Conservation (phyloP, 2,888 invertebrate species). For the Caenorhabditis sp. region DNA sequence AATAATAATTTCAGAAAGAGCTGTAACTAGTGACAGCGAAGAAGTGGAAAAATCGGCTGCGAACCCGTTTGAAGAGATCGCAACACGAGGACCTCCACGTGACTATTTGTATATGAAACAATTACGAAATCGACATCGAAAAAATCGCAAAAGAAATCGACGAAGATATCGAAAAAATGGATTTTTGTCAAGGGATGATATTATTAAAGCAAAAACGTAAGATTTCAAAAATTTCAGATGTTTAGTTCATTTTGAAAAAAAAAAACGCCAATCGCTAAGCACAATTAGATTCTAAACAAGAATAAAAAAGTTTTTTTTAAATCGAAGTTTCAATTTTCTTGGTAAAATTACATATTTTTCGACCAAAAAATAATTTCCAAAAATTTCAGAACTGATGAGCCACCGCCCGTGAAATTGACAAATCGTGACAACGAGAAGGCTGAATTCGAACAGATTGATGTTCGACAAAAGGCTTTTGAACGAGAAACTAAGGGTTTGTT, state of each 20-base stretch:
- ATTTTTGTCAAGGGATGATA: conserved; percentile 37
- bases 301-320: no score
- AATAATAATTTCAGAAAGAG: conserved; percentile 3
- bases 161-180: conserved; percentile 24
- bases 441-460: conserved; percentile 29
- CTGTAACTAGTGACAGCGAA: background rate
- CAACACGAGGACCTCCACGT: conserved; percentile 48
- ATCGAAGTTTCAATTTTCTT: no score
- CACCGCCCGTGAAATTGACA: conserved; percentile 6
- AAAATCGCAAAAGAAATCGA: conserved; percentile 25
- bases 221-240: background rate
- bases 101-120: conserved; percentile 24
- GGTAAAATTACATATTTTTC: no score
- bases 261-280: no score
- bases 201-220: conserved; percentile 34
- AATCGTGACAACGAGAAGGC: conserved; percentile 22
- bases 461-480: conserved; percentile 30
- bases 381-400: conserved; percentile 9
- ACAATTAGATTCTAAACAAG: no score
- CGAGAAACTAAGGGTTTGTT: conserved; percentile 11
- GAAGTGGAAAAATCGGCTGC: conserved; percentile 19
- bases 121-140: conserved; percentile 27
- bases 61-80: conserved; percentile 57
- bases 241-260: no score
- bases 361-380: no score